phyloP scores from a whole-genome alignment of 2,797 vertebrate species.

The Lagocephalus sceleratus region DNA sequence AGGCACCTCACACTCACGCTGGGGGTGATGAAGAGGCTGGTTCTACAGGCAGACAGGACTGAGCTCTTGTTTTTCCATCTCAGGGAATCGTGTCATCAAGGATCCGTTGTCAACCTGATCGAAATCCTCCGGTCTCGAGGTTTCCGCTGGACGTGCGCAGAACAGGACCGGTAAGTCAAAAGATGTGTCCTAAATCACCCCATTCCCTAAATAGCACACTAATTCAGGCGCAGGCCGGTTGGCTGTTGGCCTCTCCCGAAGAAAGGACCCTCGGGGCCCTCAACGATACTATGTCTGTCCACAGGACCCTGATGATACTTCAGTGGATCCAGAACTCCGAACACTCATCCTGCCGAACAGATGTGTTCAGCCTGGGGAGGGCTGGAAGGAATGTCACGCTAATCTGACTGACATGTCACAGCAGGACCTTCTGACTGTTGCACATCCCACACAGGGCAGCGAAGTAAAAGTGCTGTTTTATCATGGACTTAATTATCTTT shows the following conservation, averaged over 20 bases:
- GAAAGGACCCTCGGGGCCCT: background rate
- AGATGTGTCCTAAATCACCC: too few species aligned
- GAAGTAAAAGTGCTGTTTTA: too few species aligned
- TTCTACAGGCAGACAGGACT: background rate
- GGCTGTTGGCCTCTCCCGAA: background rate
- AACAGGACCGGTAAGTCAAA: conserved; percentile 66
- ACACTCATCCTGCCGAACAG: conserved; percentile 51
- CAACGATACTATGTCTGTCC: conserved; percentile 10
- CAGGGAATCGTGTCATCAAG: conserved; percentile 74
- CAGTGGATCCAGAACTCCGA: conserved; percentile 66
- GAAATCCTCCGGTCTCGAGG: conserved; percentile 65
- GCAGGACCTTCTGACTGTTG: background rate
- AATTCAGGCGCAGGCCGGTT: background rate
- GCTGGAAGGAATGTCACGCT: conserved; percentile 4
- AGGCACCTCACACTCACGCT: background rate
- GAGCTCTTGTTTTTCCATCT: background rate
- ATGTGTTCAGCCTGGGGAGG: conserved; percentile 27
- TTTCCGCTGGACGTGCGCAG: conserved; percentile 78
- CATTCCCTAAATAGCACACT: background rate
- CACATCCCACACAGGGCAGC: too few species aligned
- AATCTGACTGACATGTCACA: conserved; percentile 3
- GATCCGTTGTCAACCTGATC: conserved; percentile 70
- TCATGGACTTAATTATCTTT: too few species aligned
- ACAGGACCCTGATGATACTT: conserved; percentile 69
- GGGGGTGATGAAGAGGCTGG: background rate